phyloP scores from a whole-genome alignment of 2,888 invertebrate species.

The Argyresthia goedartella region DNA sequence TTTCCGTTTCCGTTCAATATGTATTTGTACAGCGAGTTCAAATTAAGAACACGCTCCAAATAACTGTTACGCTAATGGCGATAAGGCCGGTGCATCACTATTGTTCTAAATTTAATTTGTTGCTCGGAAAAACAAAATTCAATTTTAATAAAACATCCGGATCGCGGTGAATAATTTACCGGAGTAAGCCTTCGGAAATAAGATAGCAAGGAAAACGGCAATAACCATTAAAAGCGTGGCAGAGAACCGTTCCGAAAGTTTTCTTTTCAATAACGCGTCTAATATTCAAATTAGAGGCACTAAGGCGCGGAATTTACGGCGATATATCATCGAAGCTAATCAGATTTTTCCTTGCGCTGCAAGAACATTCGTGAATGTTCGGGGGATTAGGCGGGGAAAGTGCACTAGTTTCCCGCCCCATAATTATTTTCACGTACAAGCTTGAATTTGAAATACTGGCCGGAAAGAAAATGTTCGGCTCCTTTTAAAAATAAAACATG shows the following conservation, averaged over 20 bases:
- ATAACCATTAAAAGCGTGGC: conserved; percentile 62
- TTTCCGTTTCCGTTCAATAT: conserved; percentile 71
- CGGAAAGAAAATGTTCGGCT: neutral
- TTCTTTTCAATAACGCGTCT: conserved; percentile 70
- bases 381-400: conserved; percentile 28
- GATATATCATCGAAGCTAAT: conserved; percentile 66
- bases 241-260: conserved; percentile 49
- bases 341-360: conserved; percentile 49
- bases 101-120: conserved; percentile 11
- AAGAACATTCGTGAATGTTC: conserved; percentile 40
- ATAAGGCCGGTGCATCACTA: neutral
- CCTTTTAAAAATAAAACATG: neutral
- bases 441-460: neutral
- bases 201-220: conserved; percentile 44
- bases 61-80: conserved; percentile 14
- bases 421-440: neutral
- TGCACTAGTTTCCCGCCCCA: neutral
- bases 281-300: conserved; percentile 68
- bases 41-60: conserved; percentile 59
- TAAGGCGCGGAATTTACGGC: conserved; percentile 55
- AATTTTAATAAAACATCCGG: conserved; percentile 27
- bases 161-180: conserved; percentile 25
- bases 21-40: conserved; percentile 33
- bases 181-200: conserved; percentile 23
- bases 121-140: conserved; percentile 13